These are phyloP conservation scores for Gymnoscopelus microlampas DNA, from an alignment of 2,797 vertebrate species.

Conservation along the genomic window DNA sequence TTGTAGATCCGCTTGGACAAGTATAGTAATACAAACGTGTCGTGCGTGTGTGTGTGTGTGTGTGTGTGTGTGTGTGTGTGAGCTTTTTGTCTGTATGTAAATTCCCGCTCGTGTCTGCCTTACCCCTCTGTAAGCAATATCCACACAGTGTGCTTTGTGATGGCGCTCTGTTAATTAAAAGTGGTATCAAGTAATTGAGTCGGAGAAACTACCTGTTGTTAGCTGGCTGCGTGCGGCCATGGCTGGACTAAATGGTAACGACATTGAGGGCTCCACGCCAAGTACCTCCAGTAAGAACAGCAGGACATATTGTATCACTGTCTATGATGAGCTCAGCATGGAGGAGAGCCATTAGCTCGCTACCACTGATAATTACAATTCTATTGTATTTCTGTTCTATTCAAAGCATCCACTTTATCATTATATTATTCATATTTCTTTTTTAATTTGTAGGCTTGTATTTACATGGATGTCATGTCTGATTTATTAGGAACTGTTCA, in stretches of 20 bases:
- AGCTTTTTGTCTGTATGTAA: slow-evolving; percentile 6
- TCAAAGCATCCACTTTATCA: no score
- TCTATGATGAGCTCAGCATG: slow-evolving; percentile 5
- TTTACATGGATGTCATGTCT: no score
- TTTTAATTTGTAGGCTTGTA: no score
- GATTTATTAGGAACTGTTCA: no score
- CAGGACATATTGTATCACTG: slow-evolving; percentile 3
- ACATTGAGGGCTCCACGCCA: slow-evolving; percentile 3
- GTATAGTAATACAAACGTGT: neutral
- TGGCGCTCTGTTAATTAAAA: slow-evolving; percentile 44
- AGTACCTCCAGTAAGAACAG: neutral
- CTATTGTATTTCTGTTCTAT: neutral
- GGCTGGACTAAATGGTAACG: neutral
- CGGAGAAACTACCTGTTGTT: slow-evolving; percentile 35
- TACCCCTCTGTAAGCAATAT: slow-evolving; percentile 47
- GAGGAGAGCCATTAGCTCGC: neutral
- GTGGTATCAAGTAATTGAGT: slow-evolving; percentile 46
- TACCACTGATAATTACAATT: neutral
- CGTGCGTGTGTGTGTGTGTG: no score
- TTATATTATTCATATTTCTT: no score
- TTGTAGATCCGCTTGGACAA: no score
- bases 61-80: slow-evolving; percentile 10
- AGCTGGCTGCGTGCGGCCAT: slow-evolving; percentile 23
- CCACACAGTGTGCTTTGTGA: slow-evolving; percentile 33
- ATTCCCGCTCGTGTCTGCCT: slow-evolving; percentile 24